These are phyloP conservation scores for Glaucopsyche alexis DNA, from an alignment of 2,888 invertebrate genomes.

Conservation along the genomic window DNA sequence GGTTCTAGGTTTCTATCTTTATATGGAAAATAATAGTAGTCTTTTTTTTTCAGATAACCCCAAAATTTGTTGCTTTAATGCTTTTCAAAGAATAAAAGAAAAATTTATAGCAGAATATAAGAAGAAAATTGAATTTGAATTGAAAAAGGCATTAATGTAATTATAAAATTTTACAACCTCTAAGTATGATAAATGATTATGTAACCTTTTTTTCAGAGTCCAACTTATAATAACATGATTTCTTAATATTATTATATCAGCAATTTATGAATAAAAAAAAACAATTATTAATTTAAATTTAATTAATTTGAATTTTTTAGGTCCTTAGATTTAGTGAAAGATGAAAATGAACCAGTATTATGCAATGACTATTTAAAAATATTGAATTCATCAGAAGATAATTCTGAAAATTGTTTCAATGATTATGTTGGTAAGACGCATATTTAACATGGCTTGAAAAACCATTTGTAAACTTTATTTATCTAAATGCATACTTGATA, in stretches of 20 bases:
- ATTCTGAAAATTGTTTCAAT: slow-evolving; percentile 51
- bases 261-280: not conserved
- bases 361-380: slow-evolving; percentile 62
- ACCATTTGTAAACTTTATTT: slow-evolving; percentile 21
- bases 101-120: slow-evolving; percentile 54
- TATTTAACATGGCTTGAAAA: not conserved
- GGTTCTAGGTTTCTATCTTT: too few relatives aligned
- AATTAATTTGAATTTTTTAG: slow-evolving; percentile 47
- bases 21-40: not conserved
- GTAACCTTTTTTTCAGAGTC: too few relatives aligned
- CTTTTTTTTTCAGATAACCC: slow-evolving; percentile 57
- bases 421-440: slow-evolving; percentile 57
- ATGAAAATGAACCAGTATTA: slow-evolving; percentile 50
- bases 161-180: not conserved
- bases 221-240: too few relatives aligned
- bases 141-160: slow-evolving; percentile 63
- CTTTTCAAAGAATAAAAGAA: slow-evolving; percentile 55
- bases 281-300: not conserved
- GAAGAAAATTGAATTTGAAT: slow-evolving; percentile 51
- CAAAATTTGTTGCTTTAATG: slow-evolving; percentile 52
- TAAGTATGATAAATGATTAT: too few relatives aligned
- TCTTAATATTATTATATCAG: too few relatives aligned
- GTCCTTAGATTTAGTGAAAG: slow-evolving; percentile 59
- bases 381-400: slow-evolving; percentile 48
- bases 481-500: not conserved